phyloP scores from a whole-genome alignment of 2,797 vertebrate genomes.

The Tadarida brasiliensis region DNA sequence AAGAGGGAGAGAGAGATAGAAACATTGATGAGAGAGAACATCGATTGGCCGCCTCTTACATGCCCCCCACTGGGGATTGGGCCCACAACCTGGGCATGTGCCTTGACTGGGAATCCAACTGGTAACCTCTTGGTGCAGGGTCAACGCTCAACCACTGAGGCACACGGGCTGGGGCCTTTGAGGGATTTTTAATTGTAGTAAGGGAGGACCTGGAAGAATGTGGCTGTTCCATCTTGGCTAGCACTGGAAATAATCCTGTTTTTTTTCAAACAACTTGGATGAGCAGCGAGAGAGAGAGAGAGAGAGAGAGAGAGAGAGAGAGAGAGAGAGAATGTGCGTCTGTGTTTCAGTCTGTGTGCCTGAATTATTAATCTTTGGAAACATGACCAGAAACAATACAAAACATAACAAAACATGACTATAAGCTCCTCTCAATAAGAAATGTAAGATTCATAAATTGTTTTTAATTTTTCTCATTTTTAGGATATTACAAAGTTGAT shows the following conservation, averaged over 20 bases:
- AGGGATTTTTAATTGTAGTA: background rate
- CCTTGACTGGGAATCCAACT: no score
- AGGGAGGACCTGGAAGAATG: background rate
- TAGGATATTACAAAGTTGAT: slow-evolving; percentile 31
- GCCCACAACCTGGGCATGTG: no score
- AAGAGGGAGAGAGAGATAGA: no score
- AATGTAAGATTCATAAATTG: background rate
- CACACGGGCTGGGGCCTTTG: no score
- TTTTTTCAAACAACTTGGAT: background rate
- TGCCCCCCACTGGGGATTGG: no score
- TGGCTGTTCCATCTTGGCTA: background rate
- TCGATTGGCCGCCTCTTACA: no score
- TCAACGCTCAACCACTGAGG: no score
- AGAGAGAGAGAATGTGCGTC: background rate
- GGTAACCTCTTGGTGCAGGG: no score
- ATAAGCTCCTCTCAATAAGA: background rate
- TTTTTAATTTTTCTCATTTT: slow-evolving; percentile 67
- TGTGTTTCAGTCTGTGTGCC: background rate
- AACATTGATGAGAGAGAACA: no score
- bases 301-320: no score
- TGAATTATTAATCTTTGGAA: slow-evolving; percentile 41
- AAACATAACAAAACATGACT: background rate
- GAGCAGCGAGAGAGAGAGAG: background rate
- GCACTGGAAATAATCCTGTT: background rate
- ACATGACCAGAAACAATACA: background rate